Base-by-base conservation (phyloP, 2,888 invertebrate species). In the Rotaria sp. region DNA sequence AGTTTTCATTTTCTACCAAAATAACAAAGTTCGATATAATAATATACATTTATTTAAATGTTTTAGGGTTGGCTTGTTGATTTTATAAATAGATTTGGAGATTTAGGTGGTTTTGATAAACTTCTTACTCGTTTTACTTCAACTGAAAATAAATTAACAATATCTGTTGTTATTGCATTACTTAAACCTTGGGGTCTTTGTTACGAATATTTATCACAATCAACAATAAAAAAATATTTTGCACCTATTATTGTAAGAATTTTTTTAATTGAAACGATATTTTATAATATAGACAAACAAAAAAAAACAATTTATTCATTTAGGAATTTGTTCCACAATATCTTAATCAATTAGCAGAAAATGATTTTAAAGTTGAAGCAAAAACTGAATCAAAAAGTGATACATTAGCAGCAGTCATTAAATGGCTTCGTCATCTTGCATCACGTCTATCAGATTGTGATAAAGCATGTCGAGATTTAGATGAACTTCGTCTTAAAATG, bases 401-500 rank as follows among this genome's bases (percentile, higher is more conserved):
- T 92, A 95, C 96, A 85, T 94, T 97, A 88, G 96, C 97, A 88
- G 95, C 95, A 88, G 95, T 97, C 90, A 95, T 97, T 88, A 95
- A 96, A 92, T 94, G 95, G 67, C 94, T 96, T 88, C 96, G 96
- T 92, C 95, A 94, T 91, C 93, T 97, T 89, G 95, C 96, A 38
- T 94, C 94, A 67, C 94, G 95, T 89, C 94, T 96, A 87, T 94
- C 91, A 30, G 90, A 90, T 87, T 91, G 92, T 88, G 96, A 96
- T 89, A 96, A 94, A 89, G 93, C 93, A 89, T 93, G 94, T 88
- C 93, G 94, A 92, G 93, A 94, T 89, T 93, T 97, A 89, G 97
- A 97, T 93, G 95, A 96, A 92, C 96, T 97, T 93, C 94, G 97
- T 89, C 93, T 97, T 89, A 96, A 96, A 93, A 96, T 97, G 95